Evolutionary conservation across 2,113 vertebrate genomes (phyloP), one percentile per base, ranked within the genome.

Genomic region (Okapia johnstoni): DNA sequence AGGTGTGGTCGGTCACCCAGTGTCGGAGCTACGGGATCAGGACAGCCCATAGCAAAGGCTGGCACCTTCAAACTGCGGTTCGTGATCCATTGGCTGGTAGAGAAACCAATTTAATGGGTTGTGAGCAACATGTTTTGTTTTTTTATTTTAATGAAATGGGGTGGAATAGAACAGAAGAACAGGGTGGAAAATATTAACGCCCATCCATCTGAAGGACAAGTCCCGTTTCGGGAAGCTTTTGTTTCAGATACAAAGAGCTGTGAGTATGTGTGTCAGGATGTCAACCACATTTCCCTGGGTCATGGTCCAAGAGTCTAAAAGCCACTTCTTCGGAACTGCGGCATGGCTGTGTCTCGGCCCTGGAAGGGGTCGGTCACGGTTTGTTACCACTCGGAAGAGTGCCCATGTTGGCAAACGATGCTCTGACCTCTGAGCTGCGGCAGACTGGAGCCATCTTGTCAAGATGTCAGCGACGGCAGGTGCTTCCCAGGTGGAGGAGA

Each of bases 1-100:
- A 0, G 0, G 85, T n/a, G 1, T 6, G 0, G 50, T 4, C 1
- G 0, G 43, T 3, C 77, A 6, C 85, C 12, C 0, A 1, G 88
- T 0, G 17, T 52, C 7, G 1, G 46, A 73, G 52, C 48, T 7
- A 0, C 1, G 26, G 63, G 10, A 2, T 11, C 6, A 36, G 66
- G 63, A 9, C 50, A 7, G 46, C 84, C 9, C 1, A 0, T 0
- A 9, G 70, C 80, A 6, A 15, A 17, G 30, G 55, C 10, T 2
- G 0, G 57, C 54, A 8, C 2, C 19, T 1, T 58, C 70, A 33
- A 19, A 28, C 48, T 1, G 21, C 0, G 0, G 61, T 88, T 15
- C 0, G 0, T 6, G 46, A 36, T n/a, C 79, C 33, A 0, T 3
- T 2, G 66, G n/a, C 54, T 46, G 89, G 89, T 5, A 58, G 85